Conservation (phyloP, 2,797 vertebrate species). For the Diglossa cyanea region DNA sequence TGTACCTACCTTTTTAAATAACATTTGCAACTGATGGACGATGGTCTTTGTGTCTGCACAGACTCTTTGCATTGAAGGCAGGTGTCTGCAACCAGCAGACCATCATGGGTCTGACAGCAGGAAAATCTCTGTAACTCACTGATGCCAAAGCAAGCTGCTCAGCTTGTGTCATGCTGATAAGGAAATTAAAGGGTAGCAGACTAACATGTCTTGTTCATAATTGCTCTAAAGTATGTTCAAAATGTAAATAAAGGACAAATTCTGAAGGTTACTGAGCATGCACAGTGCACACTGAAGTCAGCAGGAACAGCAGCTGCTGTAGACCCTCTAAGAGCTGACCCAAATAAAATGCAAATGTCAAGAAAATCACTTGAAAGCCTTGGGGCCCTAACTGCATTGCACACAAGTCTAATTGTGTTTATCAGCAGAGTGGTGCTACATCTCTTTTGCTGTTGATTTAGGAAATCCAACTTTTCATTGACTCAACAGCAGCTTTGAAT, state of each 20-base stretch:
- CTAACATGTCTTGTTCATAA: background rate
- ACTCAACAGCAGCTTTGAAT: slow-evolving; percentile 4
- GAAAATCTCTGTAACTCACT: background rate
- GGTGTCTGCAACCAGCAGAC: background rate
- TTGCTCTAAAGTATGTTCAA: background rate
- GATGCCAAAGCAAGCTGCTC: background rate
- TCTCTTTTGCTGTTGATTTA: slow-evolving; percentile 10
- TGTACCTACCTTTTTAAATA: background rate
- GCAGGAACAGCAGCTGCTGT: background rate
- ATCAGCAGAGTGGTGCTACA: background rate
- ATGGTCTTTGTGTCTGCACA: background rate
- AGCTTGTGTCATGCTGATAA: background rate
- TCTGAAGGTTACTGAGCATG: slow-evolving; percentile 1
- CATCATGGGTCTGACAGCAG: background rate
- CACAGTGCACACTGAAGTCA: background rate
- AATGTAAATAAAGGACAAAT: background rate
- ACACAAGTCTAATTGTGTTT: slow-evolving; percentile 18
- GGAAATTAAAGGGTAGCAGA: background rate
- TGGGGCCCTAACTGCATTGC: background rate
- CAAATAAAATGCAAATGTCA: slow-evolving; percentile 21
- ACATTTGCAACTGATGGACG: background rate
- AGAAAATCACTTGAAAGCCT: background rate
- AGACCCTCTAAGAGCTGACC: background rate
- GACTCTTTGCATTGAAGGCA: background rate
- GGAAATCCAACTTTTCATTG: slow-evolving; percentile 22